Evolutionary conservation across 2,113 vertebrate species (phyloP), one percentile per base, ranked within the genome.

Genomic region (Paramisgurnus dabryanus): DNA sequence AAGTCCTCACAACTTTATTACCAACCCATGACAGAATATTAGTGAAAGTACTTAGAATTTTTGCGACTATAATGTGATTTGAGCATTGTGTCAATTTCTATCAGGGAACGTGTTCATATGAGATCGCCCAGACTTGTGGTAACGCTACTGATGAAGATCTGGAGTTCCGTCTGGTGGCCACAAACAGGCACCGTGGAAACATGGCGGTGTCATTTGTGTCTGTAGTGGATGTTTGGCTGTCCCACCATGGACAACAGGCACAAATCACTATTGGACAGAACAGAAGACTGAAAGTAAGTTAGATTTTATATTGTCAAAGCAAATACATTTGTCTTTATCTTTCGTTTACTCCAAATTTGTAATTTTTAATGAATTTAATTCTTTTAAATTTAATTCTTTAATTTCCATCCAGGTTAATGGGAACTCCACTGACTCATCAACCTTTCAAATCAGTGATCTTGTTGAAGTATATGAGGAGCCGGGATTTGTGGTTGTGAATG

Each of bases 31-130:
- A 15, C 50, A 27, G 27, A 27, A 27, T 27, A 27, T 27, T 27
- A 27, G 27, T 27, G 27, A 27, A 27, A 1, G 27, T 27, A 27
- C 27, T 27, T 27, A 47, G 7, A 47, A 1, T 6, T 47, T 47
- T 8, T 58, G 17, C 18, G 17, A 58, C n/a, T 58, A 64, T n/a
- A n/a, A n/a, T 12, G 10, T 7, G 18, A n/a, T 34, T 4, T 15
- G 47, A 47, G 2, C 1, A 60, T 58, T 50, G 2, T 63, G 2
- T 60, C 3, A 0, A 64, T 63, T n/a, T 6, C 4, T 7, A 40
- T 63, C 87, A 93, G 88, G 93, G 94, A 4, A 90, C 90, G 47
- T 95, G 94, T n/a, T 86, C 90, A 18, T 95, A 95, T 7, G 64
- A 88, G 76, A 83, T 95, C 13, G 4, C 89, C 5, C 82, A 88